phyloP scores from a whole-genome alignment of 1,140 invertebrate genomes.

The Globodera rostochiensis region DNA sequence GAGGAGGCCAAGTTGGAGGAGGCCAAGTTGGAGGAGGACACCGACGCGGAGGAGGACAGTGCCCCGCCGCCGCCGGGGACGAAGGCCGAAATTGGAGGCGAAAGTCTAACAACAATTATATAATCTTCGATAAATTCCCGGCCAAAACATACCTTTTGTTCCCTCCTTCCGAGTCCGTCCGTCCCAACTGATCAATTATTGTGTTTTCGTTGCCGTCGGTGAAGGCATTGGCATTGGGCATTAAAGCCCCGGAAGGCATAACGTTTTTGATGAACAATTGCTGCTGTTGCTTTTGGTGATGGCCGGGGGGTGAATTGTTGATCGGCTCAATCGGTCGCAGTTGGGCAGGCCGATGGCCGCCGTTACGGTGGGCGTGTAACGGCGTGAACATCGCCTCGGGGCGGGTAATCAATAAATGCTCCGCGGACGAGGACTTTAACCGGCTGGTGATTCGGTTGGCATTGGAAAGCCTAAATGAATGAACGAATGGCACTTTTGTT shows the following conservation, averaged over 20 bases:
- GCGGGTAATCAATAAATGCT: conserved; percentile 20
- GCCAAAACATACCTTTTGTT: too few relatives aligned
- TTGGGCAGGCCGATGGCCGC: conserved; percentile 3
- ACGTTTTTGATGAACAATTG: background rate
- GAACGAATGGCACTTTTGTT: background rate
- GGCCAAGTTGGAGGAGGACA: conserved; percentile 33
- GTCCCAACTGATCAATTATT: too few relatives aligned
- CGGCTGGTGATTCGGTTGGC: background rate
- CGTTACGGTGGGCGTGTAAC: background rate
- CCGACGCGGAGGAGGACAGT: conserved; percentile 39
- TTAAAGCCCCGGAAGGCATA: too few relatives aligned
- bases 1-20: conserved; percentile 14
- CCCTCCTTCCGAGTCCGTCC: too few relatives aligned
- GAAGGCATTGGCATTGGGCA: too few relatives aligned
- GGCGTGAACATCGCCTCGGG: conserved; percentile 25
- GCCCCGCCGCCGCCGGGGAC: conserved; percentile 36
- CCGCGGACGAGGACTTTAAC: conserved; percentile 5
- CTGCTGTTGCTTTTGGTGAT: background rate
- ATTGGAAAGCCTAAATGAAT: too few relatives aligned
- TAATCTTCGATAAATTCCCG: too few relatives aligned
- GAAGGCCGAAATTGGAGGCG: conserved; percentile 39
- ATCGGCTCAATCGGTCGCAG: background rate
- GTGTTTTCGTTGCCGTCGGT: too few relatives aligned
- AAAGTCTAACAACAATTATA: background rate
- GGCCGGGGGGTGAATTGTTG: background rate